Evolutionary conservation across 2,113 vertebrate species (phyloP).

Genomic region (Microtus montanus): DNA sequence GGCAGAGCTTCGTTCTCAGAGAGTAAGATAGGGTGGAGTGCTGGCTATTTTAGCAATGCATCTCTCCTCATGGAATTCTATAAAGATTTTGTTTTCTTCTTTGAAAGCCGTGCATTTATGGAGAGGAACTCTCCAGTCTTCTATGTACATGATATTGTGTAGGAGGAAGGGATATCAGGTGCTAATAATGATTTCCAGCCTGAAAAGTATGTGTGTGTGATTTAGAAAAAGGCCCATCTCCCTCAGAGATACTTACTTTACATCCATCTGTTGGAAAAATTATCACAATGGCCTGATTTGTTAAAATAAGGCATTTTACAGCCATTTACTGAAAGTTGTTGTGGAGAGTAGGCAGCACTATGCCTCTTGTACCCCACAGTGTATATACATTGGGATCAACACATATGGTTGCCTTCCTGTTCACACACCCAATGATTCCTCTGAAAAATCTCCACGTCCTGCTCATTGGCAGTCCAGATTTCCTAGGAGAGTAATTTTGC

Average conservation of each 20-base stretch:
- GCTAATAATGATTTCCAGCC: not conserved
- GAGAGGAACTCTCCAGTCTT: not conserved
- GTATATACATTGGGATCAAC: too few relatives aligned
- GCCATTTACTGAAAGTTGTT: not conserved
- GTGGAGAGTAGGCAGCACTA: accelerated
- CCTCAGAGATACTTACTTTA: not conserved
- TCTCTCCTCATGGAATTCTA: not conserved
- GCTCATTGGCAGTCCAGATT: not conserved
- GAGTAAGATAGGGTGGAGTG: not conserved
- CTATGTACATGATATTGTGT: not conserved
- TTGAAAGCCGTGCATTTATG: not conserved
- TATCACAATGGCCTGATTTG: not conserved
- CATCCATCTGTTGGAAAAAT: not conserved
- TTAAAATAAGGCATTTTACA: slow-evolving; percentile 39
- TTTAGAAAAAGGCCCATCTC: not conserved
- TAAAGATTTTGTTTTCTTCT: not conserved
- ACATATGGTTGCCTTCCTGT: not conserved
- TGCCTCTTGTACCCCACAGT: not conserved
- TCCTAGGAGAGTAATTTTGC: not conserved
- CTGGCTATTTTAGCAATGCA: not conserved
- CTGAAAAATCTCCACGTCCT: not conserved
- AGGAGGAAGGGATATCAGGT: not conserved
- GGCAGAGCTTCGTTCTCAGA: not conserved
- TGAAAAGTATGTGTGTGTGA: not conserved
- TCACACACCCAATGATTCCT: not conserved